phyloP scores from a whole-genome alignment of 1,140 invertebrate species.

The Drosophila obscura region DNA sequence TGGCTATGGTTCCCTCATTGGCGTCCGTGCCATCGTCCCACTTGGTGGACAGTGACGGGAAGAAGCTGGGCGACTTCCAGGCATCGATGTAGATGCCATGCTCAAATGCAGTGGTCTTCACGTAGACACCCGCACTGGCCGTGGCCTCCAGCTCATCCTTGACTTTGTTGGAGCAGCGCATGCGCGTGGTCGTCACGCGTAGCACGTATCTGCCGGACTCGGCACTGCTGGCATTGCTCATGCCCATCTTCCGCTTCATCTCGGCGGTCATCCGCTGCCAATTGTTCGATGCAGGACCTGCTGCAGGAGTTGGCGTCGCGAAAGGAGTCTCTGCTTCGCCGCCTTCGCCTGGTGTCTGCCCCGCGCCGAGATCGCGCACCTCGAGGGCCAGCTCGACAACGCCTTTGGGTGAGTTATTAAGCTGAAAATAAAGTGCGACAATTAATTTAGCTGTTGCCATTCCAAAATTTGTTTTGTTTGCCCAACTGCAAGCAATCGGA shows the following conservation, averaged over 20 bases:
- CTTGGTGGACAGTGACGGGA: conserved; percentile 87
- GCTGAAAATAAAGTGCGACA: conserved; percentile 35
- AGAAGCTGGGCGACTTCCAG: conserved; percentile 90
- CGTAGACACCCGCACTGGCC: conserved; percentile 85
- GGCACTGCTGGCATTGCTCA: conserved; percentile 56
- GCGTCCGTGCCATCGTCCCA: conserved; percentile 84
- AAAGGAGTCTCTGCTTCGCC: not conserved
- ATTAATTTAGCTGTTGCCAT: not conserved
- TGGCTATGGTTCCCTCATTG: conserved; percentile 82
- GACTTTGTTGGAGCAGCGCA: conserved; percentile 82
- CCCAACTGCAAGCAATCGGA: conserved; percentile 17
- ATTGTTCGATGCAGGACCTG: conserved; percentile 43
- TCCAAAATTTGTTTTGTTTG: conserved; percentile 39
- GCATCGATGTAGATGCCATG: conserved; percentile 88
- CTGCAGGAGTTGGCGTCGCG: not conserved
- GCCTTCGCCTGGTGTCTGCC: not conserved
- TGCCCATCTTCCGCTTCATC: conserved; percentile 76
- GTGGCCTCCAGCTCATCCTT: conserved; percentile 80
- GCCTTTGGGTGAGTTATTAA: conserved; percentile 71
- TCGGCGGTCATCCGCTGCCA: conserved; percentile 75
- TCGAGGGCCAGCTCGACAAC: conserved; percentile 74
- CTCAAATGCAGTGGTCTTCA: conserved; percentile 90
- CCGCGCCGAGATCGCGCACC: conserved; percentile 63
- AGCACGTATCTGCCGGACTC: conserved; percentile 46
- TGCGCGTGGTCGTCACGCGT: conserved; percentile 70